phyloP scores from a whole-genome alignment of 2,888 invertebrate species.

The Dryobota labecula region DNA sequence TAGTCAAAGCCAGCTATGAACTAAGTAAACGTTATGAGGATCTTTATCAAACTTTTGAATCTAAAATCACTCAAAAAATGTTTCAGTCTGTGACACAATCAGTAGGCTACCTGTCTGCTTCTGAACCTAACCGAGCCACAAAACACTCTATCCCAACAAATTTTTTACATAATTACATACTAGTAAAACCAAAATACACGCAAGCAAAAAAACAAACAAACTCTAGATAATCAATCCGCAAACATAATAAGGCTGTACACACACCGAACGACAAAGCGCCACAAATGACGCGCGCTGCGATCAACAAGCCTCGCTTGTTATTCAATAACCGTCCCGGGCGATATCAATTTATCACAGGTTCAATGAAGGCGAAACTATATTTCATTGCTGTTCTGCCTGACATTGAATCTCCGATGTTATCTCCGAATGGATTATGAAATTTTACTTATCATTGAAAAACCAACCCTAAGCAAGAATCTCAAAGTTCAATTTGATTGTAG shows the following conservation, averaged over 20 bases:
- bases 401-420: slow-evolving; percentile 78
- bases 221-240: slow-evolving; percentile 44
- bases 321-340: slow-evolving; percentile 86
- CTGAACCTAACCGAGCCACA: not conserved
- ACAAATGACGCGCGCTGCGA: slow-evolving; percentile 70
- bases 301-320: slow-evolving; percentile 86
- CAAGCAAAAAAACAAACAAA: not conserved
- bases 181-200: not conserved
- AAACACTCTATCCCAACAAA: not conserved
- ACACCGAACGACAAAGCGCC: slow-evolving; percentile 63
- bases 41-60: not conserved
- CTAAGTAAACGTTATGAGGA: not conserved
- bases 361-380: slow-evolving; percentile 90
- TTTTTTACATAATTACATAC: not conserved
- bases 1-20: too few species aligned
- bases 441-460: slow-evolving; percentile 26
- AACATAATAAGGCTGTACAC: slow-evolving; percentile 53
- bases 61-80: not conserved
- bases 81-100: not conserved
- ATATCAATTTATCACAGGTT: slow-evolving; percentile 89
- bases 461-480: not conserved
- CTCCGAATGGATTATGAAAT: slow-evolving; percentile 72
- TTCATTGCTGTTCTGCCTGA: slow-evolving; percentile 86
- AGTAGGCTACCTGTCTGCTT: not conserved
- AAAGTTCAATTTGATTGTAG: slow-evolving; percentile 34